Evolutionary conservation across 2,113 vertebrate species (phyloP), one percentile per base, ranked within the genome.

Genomic region (Vombatus ursinus): DNA sequence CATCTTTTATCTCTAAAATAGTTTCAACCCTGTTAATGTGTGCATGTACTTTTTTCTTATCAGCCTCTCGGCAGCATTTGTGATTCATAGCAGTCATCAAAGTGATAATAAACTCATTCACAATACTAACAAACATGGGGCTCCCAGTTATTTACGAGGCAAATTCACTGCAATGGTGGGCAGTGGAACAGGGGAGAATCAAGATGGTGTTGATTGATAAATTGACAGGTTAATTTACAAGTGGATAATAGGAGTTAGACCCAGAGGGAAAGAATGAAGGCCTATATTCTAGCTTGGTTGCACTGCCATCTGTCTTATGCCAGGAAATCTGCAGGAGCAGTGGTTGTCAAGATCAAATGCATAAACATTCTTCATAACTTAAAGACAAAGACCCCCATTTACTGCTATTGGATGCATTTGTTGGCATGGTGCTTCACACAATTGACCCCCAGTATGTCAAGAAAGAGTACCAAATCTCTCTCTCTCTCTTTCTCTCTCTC

Each of bases 181-280:
- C 98, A 98, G 98, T 91, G 97, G 99, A 99, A 99, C 99, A 99
- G 99, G 99, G 99, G 98, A 99, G 99, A 99, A 99, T 99, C 99
- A 99, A 99, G 99, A 99, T 99, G 99, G 99, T 99, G 99, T 99
- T 99, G 99, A 99, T 99, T 99, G 99, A 99, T 99, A 99, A 99
- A 99, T 99, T 99, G 99, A 99, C 99, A 99, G 99, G 99, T 99
- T 99, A 99, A 99, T 99, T 99, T 99, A 99, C 99, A 98, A 99
- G 99, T 99, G 99, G 99, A 99, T 99, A 99, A 99, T 99, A 99
- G 99, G 99, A 99, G 99, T 99, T 99, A 99, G 99, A 99, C 99
- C 99, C 99, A 98, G 98, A 99, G 99, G 99, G 98, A 99, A 98
- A 96, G 97, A 95, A 97, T 92, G 96, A 97, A 95, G 98, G 96